phyloP scores from a whole-genome alignment of 2,113 vertebrate species.

The Riparia riparia region DNA sequence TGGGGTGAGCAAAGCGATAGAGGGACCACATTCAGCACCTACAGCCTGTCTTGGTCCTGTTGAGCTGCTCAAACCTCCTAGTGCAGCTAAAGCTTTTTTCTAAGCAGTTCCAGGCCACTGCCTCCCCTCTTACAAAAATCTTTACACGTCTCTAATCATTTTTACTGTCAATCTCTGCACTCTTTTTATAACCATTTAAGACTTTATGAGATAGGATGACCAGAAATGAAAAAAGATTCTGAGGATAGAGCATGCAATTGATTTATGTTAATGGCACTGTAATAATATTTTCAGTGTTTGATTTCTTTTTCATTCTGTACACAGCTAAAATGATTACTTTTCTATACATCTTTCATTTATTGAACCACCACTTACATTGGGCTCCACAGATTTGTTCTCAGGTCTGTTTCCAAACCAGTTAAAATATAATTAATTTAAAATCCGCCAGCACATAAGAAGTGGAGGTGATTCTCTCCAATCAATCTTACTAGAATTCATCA shows the following conservation, averaged over 20 bases:
- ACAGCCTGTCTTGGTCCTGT: background rate
- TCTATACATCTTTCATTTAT: slow-evolving; percentile 10
- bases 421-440: slow-evolving; percentile 57
- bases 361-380: background rate
- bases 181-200: slow-evolving; percentile 54
- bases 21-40: background rate
- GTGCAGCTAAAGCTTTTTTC: background rate
- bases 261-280: slow-evolving; percentile 53
- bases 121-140: background rate
- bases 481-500: slow-evolving; percentile 38
- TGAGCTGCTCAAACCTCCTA: background rate
- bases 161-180: slow-evolving; percentile 22
- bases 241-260: background rate
- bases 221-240: slow-evolving; percentile 54
- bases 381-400: slow-evolving; percentile 13
- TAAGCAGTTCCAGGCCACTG: background rate
- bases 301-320: slow-evolving; percentile 59
- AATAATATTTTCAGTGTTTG: slow-evolving; percentile 60
- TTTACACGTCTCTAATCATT: slow-evolving; percentile 4
- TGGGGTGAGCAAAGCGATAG: background rate
- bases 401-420: slow-evolving; percentile 25
- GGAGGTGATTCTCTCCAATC: slow-evolving; percentile 36
- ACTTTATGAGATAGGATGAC: slow-evolving; percentile 44
- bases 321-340: slow-evolving; percentile 51
- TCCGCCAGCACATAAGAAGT: background rate